A percentile compares a stretch with the other conserved stretches of the same genome.
Conservation (phyloP, 2,797 vertebrate species). For the Picus viridis region DNA sequence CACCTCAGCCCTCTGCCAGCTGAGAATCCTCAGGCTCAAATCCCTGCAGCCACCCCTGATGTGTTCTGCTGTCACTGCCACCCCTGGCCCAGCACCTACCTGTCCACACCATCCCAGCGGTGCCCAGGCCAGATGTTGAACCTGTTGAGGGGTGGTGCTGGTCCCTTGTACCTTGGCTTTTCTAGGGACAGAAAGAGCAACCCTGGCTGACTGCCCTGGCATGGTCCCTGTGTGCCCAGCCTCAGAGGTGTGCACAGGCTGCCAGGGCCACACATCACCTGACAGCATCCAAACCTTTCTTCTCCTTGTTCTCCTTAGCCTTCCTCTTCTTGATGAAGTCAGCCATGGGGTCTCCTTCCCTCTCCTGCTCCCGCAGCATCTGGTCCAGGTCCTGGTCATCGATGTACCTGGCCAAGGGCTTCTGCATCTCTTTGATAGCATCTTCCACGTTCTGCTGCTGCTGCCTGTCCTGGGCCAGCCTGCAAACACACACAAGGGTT, state of each 20-base stretch:
- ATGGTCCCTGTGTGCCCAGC: background rate
- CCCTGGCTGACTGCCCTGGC: rapidly evolving
- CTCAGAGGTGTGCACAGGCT: background rate
- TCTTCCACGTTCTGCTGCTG: slow-evolving; percentile 91
- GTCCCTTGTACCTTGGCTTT: slow-evolving; percentile 89
- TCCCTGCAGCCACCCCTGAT: rapidly evolving
- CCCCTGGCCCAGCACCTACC: slow-evolving; percentile 73
- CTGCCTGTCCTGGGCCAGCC: slow-evolving; percentile 89
- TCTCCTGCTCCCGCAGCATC: slow-evolving; percentile 92
- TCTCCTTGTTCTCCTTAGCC: slow-evolving; percentile 81
- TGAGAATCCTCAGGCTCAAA: rapidly evolving
- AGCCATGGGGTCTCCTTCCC: slow-evolving; percentile 97
- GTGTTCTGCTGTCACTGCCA: rapidly evolving
- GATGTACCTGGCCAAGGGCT: slow-evolving; percentile 90
- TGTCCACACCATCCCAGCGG: slow-evolving; percentile 97
- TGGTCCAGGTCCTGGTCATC: slow-evolving; percentile 94
- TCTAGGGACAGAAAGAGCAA: slow-evolving; percentile 72
- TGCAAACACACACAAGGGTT: slow-evolving; percentile 31
- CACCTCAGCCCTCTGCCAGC: rapidly evolving
- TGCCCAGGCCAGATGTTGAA: slow-evolving; percentile 94
- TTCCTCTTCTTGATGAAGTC: slow-evolving; percentile 91
- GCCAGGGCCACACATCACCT: rapidly evolving
- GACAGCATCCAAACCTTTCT: slow-evolving; percentile 71
- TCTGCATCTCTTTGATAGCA: slow-evolving; percentile 89
- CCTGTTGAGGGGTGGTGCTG: slow-evolving; percentile 91